Evolutionary conservation across 2,113 vertebrate species (phyloP).

Genomic region (Callithrix jacchus): DNA sequence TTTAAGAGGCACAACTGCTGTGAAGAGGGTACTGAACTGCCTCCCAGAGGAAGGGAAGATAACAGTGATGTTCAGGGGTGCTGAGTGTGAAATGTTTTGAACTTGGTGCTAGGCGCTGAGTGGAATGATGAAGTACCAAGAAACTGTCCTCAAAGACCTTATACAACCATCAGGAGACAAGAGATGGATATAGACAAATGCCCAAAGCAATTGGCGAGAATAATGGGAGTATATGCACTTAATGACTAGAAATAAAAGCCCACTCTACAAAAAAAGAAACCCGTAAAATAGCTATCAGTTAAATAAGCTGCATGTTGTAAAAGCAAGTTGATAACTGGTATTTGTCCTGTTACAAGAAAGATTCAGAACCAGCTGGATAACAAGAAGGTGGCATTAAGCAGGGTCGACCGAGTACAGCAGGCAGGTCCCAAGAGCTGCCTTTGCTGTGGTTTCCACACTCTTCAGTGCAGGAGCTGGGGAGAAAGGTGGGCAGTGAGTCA

Average conservation of each 20-base stretch:
- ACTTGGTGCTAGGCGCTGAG: background rate
- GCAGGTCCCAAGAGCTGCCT: background rate
- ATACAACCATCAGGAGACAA: background rate
- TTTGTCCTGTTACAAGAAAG: background rate
- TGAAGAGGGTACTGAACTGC: no score
- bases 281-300: background rate
- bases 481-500: background rate
- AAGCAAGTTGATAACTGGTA: background rate
- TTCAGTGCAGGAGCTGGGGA: background rate
- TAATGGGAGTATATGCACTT: background rate
- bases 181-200: background rate
- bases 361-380: background rate
- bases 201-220: background rate
- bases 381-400: background rate
- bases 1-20: background rate
- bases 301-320: background rate
- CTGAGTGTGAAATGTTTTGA: background rate
- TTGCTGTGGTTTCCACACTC: background rate
- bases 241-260: background rate
- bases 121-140: background rate
- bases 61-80: background rate
- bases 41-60: background rate
- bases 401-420: accelerated
- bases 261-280: background rate
- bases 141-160: background rate